phyloP scores from a whole-genome alignment of 2,888 invertebrate species.

The Bombyx huttoni region DNA sequence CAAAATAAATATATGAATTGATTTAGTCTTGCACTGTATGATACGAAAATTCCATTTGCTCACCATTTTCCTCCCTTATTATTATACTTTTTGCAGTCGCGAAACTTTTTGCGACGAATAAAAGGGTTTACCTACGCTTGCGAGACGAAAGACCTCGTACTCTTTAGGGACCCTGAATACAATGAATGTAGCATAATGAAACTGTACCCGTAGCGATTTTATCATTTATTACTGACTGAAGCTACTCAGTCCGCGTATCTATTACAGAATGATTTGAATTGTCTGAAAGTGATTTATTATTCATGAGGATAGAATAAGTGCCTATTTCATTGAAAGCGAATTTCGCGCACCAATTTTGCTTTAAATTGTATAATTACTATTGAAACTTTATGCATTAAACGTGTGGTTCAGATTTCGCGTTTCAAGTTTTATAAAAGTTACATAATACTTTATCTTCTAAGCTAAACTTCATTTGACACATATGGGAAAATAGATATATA shows the following conservation, averaged over 20 bases:
- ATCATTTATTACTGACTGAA: slow-evolving; percentile 30
- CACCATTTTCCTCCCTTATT: slow-evolving; percentile 27
- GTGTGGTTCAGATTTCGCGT: no score
- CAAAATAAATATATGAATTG: slow-evolving; percentile 5
- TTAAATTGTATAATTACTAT: background rate
- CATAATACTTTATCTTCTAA: no score
- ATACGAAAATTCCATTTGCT: slow-evolving; percentile 31
- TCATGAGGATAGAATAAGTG: slow-evolving; percentile 7
- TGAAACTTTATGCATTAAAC: no score
- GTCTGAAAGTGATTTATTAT: slow-evolving; percentile 16
- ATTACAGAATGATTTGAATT: slow-evolving; percentile 17
- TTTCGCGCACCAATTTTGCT: background rate
- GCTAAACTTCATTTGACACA: no score
- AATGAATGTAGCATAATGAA: slow-evolving; percentile 44
- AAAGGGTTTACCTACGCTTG: slow-evolving; percentile 34
- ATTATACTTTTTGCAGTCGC: slow-evolving; percentile 27
- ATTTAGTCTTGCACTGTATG: slow-evolving; percentile 18
- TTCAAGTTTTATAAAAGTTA: no score
- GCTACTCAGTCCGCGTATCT: slow-evolving; percentile 14
- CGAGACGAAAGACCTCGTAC: slow-evolving; percentile 28
- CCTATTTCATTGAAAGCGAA: background rate
- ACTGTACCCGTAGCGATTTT: slow-evolving; percentile 32
- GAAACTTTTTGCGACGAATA: slow-evolving; percentile 33
- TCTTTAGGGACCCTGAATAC: slow-evolving; percentile 32
- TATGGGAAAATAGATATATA: no score